Base-by-base conservation (phyloP, 2,797 vertebrate species). In the Urophycis tenuis region DNA sequence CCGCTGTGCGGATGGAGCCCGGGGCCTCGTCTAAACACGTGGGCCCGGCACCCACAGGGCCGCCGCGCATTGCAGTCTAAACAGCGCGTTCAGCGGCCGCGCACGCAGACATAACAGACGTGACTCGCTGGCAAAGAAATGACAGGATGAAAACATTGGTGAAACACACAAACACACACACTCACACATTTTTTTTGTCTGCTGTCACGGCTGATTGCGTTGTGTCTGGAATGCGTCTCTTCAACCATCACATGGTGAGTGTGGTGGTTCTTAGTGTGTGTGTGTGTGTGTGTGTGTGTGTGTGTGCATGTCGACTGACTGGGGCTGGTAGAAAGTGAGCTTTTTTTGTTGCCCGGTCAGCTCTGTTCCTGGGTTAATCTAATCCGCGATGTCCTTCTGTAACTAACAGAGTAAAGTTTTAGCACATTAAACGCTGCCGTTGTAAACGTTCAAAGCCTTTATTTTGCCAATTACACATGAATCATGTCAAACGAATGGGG, bases 1-100 rank as follows among this genome's bases (percentile, higher is more conserved):
- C 74, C 74, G 2, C 0, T 7, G 22, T 74, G 71, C 36, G 71
- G 15, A 22, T 33, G 64, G 75, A 72, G 75, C 76, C 41, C 71
- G n/a, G n/a, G n/a, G n/a, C 74, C 33, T 25, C 41, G 67, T 77
- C 35, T 75, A 45, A 81, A 71, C 25, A 67, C 25, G 14, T n/a
- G 53, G 53, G 22, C 53, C 53, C 25, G n/a, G n/a, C n/a, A n/a
- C n/a, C n/a, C n/a, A n/a, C n/a, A n/a, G n/a, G n/a, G n/a, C n/a
- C n/a, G n/a, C n/a, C n/a, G n/a, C n/a, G n/a, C n/a, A n/a, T n/a
- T n/a, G n/a, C n/a, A n/a, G n/a, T 60, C 60, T 64, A 25, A 64
- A 64, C 60, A 64, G n/a, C 53, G 17, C n/a, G 49, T 17, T 53
- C n/a, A n/a, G 49, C 41, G 41, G 5, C 35, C 15, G 39, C 22